These are phyloP conservation scores for Luidia sarsii DNA, from an alignment of 53 echinoderm and acorn worm species.

Conservation along the genomic window DNA sequence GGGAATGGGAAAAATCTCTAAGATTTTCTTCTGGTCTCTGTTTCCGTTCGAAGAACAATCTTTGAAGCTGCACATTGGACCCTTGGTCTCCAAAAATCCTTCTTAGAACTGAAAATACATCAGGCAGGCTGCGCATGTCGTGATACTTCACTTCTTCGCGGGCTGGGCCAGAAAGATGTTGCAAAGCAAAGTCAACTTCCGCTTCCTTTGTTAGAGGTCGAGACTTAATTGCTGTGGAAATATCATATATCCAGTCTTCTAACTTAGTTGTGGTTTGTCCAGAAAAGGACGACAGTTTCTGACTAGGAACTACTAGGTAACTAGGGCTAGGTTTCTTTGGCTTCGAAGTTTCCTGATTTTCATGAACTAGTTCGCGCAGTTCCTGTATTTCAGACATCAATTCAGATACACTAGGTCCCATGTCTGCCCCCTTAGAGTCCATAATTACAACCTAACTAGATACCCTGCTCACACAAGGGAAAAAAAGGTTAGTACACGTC, in stretches of 20 bases:
- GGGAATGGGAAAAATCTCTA: neutral
- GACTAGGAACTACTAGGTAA: neutral
- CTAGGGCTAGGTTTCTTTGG: neutral
- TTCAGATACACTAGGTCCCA: neutral
- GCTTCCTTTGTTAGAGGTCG: neutral
- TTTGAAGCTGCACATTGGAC: neutral
- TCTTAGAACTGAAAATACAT: neutral
- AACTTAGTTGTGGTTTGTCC: neutral
- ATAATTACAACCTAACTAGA: neutral
- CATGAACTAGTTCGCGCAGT: neutral
- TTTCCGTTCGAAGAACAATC: neutral
- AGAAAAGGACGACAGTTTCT: neutral
- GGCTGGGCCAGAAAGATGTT: slow-evolving; percentile 1
- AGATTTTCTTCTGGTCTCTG: neutral
- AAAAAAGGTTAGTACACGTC: neutral
- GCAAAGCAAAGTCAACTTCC: neutral
- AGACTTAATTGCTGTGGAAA: neutral
- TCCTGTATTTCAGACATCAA: neutral
- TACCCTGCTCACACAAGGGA: neutral
- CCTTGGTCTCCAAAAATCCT: neutral
- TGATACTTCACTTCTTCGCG: slow-evolving; percentile 1
- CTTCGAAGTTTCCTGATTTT: neutral
- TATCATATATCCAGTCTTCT: slow-evolving; percentile 11
- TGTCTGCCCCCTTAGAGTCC: neutral
- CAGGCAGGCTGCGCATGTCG: too few species aligned